These are phyloP conservation scores for Actenoides hombroni DNA, from an alignment of 2,113 vertebrate genomes.

Conservation along the genomic window DNA sequence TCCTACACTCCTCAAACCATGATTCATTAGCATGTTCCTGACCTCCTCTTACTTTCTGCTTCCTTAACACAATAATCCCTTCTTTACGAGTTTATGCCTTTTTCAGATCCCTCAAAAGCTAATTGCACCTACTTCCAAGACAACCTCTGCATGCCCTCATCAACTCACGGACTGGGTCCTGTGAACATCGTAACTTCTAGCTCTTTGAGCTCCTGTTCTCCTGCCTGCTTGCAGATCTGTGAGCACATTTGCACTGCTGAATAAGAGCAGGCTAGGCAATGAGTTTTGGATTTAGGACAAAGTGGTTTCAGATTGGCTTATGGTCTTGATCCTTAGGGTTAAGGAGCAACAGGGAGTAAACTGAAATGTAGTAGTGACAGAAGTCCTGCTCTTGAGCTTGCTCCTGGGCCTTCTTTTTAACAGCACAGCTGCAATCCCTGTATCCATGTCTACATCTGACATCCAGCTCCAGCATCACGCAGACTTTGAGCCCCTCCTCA, in stretches of 20 bases:
- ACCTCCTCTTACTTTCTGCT: neutral
- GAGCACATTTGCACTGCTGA: neutral
- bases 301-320: neutral
- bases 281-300: neutral
- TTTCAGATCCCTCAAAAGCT: neutral
- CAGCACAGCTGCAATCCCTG: neutral
- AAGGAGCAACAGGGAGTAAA: neutral
- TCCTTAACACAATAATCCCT: neutral
- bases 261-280: neutral
- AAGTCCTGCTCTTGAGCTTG: neutral
- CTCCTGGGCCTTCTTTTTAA: neutral
- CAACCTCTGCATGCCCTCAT: rapidly evolving
- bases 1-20: neutral
- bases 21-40: neutral
- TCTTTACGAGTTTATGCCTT: neutral
- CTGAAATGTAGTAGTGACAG: neutral
- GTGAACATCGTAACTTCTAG: neutral
- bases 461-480: neutral
- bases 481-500: neutral
- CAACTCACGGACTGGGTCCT: neutral
- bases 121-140: neutral
- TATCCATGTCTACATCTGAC: neutral
- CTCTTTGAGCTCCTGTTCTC: neutral
- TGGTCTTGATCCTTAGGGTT: neutral
- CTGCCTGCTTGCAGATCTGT: neutral